These are phyloP conservation scores for Athalia cordata DNA, from an alignment of 2,888 invertebrate species.

Conservation along the genomic window DNA sequence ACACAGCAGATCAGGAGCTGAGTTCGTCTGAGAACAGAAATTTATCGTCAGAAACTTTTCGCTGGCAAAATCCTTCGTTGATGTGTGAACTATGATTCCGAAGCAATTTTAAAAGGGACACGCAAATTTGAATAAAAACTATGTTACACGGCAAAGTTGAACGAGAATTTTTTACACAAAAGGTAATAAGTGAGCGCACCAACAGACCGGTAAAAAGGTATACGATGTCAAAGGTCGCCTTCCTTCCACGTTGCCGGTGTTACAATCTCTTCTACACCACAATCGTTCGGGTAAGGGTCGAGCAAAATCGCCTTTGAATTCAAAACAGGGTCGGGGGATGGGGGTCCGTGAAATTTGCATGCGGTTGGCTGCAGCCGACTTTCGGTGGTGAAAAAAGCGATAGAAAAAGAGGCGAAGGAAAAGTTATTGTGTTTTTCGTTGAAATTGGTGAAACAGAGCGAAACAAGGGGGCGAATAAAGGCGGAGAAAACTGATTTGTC, in stretches of 20 bases:
- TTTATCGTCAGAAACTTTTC: not conserved
- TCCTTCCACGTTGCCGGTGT: not conserved
- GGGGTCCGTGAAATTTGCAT: no score
- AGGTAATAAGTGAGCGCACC: not conserved
- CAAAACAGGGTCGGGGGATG: not conserved
- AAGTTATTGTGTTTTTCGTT: no score
- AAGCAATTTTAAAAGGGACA: not conserved
- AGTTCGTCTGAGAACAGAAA: slow-evolving; percentile 17
- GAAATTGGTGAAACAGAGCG: no score
- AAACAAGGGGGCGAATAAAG: no score
- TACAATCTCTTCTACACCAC: not conserved
- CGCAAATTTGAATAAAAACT: not conserved
- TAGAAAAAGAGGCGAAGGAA: no score
- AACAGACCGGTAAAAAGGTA: not conserved
- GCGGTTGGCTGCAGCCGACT: no score
- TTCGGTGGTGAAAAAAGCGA: no score
- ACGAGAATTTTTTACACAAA: no score
- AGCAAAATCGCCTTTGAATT: not conserved
- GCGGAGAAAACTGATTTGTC: no score
- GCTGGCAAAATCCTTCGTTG: not conserved
- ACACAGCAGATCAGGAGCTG: not conserved
- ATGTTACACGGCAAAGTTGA: no score
- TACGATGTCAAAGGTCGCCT: slow-evolving; percentile 4
- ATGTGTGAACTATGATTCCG: not conserved
- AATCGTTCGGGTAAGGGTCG: not conserved